Evolutionary conservation across 2,113 vertebrate species (phyloP).

Genomic region (Heterocephalus glaber): DNA sequence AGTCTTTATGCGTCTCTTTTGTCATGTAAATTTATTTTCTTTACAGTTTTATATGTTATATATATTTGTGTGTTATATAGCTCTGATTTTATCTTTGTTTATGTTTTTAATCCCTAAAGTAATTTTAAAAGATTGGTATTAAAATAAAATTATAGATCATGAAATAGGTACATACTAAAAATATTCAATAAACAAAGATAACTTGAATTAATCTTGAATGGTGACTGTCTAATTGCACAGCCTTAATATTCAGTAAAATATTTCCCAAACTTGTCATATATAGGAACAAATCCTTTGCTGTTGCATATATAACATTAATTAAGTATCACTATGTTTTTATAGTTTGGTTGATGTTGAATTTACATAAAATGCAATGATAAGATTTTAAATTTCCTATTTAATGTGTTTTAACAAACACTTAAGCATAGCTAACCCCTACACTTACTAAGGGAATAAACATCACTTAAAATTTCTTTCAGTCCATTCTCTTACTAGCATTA

Average conservation of each 20-base stretch:
- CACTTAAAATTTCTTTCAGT: neutral
- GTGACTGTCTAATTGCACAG: constrained; percentile 73
- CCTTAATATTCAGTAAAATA: constrained; percentile 71
- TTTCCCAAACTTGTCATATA: constrained; percentile 78
- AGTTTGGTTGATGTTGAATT: neutral
- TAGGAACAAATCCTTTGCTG: constrained; percentile 18
- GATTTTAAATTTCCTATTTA: neutral
- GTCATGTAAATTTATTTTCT: neutral
- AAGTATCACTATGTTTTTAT: neutral
- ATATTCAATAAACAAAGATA: neutral
- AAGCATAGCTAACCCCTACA: neutral
- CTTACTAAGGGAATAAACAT: neutral
- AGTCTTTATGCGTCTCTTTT: neutral
- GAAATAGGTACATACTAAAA: neutral
- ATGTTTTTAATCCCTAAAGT: neutral
- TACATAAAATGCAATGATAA: neutral
- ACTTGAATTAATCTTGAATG: neutral
- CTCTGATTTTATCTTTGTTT: neutral
- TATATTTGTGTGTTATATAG: neutral
- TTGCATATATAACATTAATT: neutral
- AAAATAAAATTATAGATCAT: neutral
- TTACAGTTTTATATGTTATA: neutral
- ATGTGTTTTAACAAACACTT: neutral
- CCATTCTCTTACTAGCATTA: neutral
- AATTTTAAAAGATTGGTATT: neutral